Evolutionary conservation across 1,140 invertebrate species (phyloP), one percentile per base, ranked within the genome.

Genomic region (Drosophila nikananu): DNA sequence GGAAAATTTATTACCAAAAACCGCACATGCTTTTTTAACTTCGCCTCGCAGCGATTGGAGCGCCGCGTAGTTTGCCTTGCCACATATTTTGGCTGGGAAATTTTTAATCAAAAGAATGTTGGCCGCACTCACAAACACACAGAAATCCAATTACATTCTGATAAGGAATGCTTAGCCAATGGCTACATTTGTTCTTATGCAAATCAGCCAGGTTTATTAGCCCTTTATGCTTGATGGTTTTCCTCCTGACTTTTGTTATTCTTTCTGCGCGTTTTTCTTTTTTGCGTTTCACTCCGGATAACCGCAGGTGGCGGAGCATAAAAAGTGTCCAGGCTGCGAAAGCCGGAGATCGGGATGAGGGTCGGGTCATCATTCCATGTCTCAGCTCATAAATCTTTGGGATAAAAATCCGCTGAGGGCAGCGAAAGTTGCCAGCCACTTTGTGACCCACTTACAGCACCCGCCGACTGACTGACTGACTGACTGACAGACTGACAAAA

Each of bases 241-340:
- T 59, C 35, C n/a, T 46, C 52, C 52, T 55, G 52, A 37, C 21
- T 55, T 37, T 55, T 55, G 52, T 65, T 42, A 25, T 44, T 37
- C 49, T 70, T 39, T 39, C 1, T 19, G 10, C 21, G 15, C 8
- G n/a, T n/a, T n/a, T 23, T 19, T 77, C 70, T 77, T 62, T 57
- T 57, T 42, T 41, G 37, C 5, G 19, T 17, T 55, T 55, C 15
- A 6, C 15, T 55, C 62, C 74, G 52, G 32, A 55, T 55, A 55
- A 87, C 81, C 86, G 86, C 84, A 87, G 84, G 84, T 87, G 84
- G 68, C 83, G 84, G 70, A 81, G 68, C 86, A 84, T 87, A 89
- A 87, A 87, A 87, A 84, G 66, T 87, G 86, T 70, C 70, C 68
- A 78, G 67, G 66, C 82, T 78, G 83, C 83, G 74, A 83, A 86